A percentile compares a stretch with the other conserved stretches of the same genome.
Evolutionary conservation across 2,888 invertebrate species (phyloP).

Genomic region (Microctonus brassicae): DNA sequence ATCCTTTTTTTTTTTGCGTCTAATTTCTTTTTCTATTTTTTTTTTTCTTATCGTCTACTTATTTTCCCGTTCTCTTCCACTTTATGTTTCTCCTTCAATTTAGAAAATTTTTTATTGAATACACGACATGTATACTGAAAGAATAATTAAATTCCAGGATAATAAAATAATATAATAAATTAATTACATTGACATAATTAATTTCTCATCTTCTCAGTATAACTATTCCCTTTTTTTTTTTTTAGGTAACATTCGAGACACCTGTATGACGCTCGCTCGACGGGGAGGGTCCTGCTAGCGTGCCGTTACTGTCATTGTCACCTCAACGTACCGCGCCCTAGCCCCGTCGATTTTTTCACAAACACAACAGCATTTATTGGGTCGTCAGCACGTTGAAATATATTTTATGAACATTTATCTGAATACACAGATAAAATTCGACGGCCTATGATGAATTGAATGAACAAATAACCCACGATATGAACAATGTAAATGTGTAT

Average conservation of each 20-base stretch:
- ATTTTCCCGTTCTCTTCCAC: background rate
- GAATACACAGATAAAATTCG: background rate
- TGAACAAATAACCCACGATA: background rate
- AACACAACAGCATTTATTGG: conserved; percentile 13
- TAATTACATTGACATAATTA: background rate
- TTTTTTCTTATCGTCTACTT: background rate
- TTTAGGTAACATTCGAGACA: conserved; percentile 65
- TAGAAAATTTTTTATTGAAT: background rate
- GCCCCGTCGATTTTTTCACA: conserved; percentile 56
- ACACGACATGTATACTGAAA: background rate
- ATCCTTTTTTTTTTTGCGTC: conserved; percentile 37
- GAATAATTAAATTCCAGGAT: background rate
- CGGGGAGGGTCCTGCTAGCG: conserved; percentile 65
- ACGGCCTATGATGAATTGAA: background rate
- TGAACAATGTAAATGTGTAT: background rate
- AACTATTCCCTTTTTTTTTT: conserved; percentile 1
- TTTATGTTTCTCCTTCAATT: no score
- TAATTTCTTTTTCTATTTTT: background rate
- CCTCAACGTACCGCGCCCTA: conserved; percentile 60
- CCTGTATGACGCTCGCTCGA: conserved; percentile 67
- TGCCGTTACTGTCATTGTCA: conserved; percentile 60
- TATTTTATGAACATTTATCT: conserved; percentile 6
- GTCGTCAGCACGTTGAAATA: conserved; percentile 3
- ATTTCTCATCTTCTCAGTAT: background rate
- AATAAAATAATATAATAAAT: background rate